These are phyloP conservation scores for Phyllostomus hastatus DNA, from an alignment of 2,113 vertebrate species.

Conservation along the genomic window DNA sequence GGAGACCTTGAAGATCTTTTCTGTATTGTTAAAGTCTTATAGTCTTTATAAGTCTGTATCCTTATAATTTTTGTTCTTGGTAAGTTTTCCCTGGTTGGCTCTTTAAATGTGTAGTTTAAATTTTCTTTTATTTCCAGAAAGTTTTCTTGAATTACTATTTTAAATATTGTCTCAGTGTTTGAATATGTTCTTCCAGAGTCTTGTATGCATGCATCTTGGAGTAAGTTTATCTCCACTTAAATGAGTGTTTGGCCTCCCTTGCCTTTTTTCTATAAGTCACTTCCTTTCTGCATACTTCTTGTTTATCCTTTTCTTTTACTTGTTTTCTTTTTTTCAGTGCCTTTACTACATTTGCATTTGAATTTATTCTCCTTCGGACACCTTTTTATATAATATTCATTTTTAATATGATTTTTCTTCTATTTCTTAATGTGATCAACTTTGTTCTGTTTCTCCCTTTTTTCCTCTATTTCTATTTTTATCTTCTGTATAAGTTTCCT, in stretches of 20 bases:
- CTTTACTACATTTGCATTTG: neutral
- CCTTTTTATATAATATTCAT: neutral
- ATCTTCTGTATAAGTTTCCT: neutral
- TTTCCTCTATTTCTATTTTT: neutral
- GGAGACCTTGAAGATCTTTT: neutral
- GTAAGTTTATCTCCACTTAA: neutral
- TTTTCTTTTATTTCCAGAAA: conserved; percentile 11
- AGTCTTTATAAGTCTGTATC: neutral
- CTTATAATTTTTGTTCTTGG: neutral
- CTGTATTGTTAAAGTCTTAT: neutral
- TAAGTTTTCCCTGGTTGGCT: neutral
- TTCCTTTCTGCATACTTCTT: neutral
- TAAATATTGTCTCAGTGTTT: neutral
- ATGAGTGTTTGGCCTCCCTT: neutral
- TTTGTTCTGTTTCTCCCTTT: neutral
- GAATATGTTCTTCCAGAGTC: neutral
- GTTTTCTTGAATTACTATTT: neutral
- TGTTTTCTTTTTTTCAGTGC: neutral
- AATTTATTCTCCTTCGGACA: neutral
- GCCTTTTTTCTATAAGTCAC: neutral
- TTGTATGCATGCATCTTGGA: neutral
- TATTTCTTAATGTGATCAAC: neutral
- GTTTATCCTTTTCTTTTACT: neutral
- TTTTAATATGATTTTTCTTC: neutral
- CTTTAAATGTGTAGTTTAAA: neutral